Evolutionary conservation across 2,113 vertebrate species (phyloP), one percentile per base, ranked within the genome.

Genomic region (Brachypodius melanocephalos): DNA sequence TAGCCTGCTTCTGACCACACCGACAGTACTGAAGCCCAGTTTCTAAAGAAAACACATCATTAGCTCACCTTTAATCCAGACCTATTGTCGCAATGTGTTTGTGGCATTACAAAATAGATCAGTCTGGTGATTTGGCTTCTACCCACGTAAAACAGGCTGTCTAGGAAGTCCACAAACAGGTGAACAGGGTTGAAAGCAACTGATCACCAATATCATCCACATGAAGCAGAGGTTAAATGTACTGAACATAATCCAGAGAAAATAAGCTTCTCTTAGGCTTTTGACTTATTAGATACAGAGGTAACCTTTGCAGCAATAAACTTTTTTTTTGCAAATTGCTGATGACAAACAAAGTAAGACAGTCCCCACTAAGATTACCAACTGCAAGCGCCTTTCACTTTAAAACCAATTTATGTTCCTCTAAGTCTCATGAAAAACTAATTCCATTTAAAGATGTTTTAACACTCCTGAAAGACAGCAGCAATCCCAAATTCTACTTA

Each of bases 21-120:
- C 45, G 61, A 65, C 12, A 36, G 36, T 17, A 34, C 17, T 25
- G 21, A 66, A 81, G 36, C 9, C 18, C 0, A 2, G 0, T 80
- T 95, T 77, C 63, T 90, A 68, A 88, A 90, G 46, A 73, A 74
- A 78, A 54, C 12, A 52, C 18, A 28, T 49, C 5, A 52, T 59
- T 17, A 90, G 48, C 28, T 82, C 54, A 66, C 32, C 71, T 76
- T 57, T 73, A 77, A 38, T 3, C 42, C 68, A 86, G 38, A 65
- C 26, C 20, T 74, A 36, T 6, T 48, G n/a, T 4, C 88, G 72
- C 31, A 88, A 73, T 34, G 9, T 20, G 55, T 66, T 32, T 74
- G 51, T 55, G 29, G 54, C 55, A 66, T 51, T 71, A 61, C 48
- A 67, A 66, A 85, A 79, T 8, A 89, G n/a, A 79, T 79, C 18